Evolutionary conservation across 1,140 invertebrate genomes (phyloP).

Genomic region (Metaphire vulgaris): DNA sequence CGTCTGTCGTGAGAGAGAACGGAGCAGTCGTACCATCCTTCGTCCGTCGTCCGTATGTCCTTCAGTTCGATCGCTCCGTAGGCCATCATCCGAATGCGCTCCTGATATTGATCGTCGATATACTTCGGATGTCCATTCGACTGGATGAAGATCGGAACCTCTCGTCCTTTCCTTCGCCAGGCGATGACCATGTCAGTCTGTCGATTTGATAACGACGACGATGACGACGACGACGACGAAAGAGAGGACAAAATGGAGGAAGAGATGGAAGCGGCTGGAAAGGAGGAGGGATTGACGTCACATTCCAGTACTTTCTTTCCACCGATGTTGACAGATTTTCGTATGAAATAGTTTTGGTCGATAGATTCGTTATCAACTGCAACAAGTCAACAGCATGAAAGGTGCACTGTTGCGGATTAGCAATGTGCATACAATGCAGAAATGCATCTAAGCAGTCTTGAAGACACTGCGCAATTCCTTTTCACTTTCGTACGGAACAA

Average conservation of each 20-base stretch:
- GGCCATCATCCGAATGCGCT: neutral
- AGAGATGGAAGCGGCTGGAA: too few relatives aligned
- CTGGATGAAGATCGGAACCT: constrained; percentile 31
- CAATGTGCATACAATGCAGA: too few relatives aligned
- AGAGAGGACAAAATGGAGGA: too few relatives aligned
- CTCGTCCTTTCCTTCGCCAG: constrained; percentile 30
- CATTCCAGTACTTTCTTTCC: neutral
- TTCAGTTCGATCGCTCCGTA: neutral
- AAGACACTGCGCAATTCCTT: too few relatives aligned
- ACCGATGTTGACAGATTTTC: neutral
- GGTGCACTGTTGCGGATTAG: too few relatives aligned
- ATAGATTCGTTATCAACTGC: neutral
- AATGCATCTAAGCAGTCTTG: too few relatives aligned
- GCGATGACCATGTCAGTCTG: constrained; percentile 24
- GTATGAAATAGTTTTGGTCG: neutral
- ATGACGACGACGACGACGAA: neutral
- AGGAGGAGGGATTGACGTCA: neutral
- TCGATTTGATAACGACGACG: neutral
- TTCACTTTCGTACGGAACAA: too few relatives aligned
- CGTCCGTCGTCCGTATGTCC: constrained; percentile 78
- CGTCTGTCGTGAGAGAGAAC: constrained; percentile 90
- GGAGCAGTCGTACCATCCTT: constrained; percentile 95
- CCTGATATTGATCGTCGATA: constrained; percentile 83
- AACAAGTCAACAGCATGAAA: too few relatives aligned
- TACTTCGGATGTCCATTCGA: constrained; percentile 93